Evolutionary conservation across 92 coral and sea anemone species (phyloP).

Genomic region (Montipora capitata): DNA sequence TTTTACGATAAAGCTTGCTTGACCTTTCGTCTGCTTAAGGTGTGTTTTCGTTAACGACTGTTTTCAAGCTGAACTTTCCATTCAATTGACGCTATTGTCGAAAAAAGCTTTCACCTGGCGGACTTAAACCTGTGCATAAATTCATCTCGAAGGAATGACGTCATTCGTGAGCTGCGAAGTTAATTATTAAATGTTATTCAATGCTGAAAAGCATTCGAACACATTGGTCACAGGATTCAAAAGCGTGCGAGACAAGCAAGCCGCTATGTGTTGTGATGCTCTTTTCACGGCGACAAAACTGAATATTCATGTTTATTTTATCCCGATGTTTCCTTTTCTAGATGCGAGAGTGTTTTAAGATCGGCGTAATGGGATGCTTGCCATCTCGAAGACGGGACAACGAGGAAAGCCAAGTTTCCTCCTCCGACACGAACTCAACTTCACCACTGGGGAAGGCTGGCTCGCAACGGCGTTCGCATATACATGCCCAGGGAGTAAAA

Average conservation of each 20-base stretch:
- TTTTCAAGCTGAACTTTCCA: neutral
- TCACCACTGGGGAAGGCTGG: slow-evolving; percentile 60
- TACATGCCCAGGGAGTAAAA: slow-evolving; percentile 22
- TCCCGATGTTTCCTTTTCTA: slow-evolving; percentile 53
- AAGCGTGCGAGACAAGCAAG: neutral
- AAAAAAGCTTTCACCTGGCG: neutral
- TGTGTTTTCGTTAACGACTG: neutral
- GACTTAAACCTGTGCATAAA: slow-evolving; percentile 41
- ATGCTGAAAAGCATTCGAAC: slow-evolving; percentile 41
- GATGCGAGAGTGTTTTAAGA: slow-evolving; percentile 92
- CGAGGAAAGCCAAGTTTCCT: slow-evolving; percentile 47
- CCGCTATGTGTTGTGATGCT: slow-evolving; percentile 5
- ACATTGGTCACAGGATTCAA: slow-evolving; percentile 6
- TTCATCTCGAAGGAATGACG: slow-evolving; percentile 61
- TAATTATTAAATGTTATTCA: slow-evolving; percentile 84
- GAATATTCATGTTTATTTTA: slow-evolving; percentile 42
- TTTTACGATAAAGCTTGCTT: neutral
- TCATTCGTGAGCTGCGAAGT: slow-evolving; percentile 69
- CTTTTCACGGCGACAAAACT: slow-evolving; percentile 41
- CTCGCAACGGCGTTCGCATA: slow-evolving; percentile 57
- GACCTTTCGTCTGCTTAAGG: slow-evolving; percentile 16
- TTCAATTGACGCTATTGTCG: slow-evolving; percentile 2
- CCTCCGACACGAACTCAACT: slow-evolving; percentile 51
- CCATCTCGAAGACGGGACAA: slow-evolving; percentile 84
- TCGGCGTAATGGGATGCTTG: slow-evolving; percentile 93